These are phyloP conservation scores for Chloroclystis v-ata DNA, from an alignment of 2,888 invertebrate genomes.

Conservation along the genomic window DNA sequence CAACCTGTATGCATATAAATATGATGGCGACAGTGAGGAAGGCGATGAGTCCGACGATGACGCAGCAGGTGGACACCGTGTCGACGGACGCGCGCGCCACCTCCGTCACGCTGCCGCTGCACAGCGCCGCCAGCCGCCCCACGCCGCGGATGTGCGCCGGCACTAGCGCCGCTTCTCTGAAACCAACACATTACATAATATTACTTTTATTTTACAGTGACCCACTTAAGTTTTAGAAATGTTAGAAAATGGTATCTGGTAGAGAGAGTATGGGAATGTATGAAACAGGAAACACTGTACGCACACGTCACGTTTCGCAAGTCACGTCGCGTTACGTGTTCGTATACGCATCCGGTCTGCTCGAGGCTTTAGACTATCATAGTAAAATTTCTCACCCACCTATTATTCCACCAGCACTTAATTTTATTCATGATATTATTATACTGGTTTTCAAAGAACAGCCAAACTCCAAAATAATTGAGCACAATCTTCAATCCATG, in stretches of 20 bases:
- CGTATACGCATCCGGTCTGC: no score
- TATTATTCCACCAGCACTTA: conserved; percentile 79
- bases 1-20: conserved; percentile 88
- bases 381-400: conserved; percentile 48
- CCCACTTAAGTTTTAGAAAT: no score
- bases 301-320: no score
- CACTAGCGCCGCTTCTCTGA: conserved; percentile 80
- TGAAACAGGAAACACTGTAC: no score
- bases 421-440: conserved; percentile 57
- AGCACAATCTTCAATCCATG: conserved; percentile 78
- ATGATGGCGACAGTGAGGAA: conserved; percentile 87
- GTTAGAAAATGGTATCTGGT: no score
- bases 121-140: conserved; percentile 81
- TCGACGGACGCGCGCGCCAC: conserved; percentile 87
- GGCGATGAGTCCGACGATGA: conserved; percentile 90
- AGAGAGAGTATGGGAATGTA: no score
- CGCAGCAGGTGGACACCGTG: conserved; percentile 89
- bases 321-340: no score
- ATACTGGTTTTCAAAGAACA: conserved; percentile 67
- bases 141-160: conserved; percentile 89
- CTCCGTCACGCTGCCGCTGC: conserved; percentile 80
- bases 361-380: no score
- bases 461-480: conserved; percentile 72
- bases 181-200: background rate
- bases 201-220: background rate